phyloP scores from a whole-genome alignment of 2,113 vertebrate species.

The Otolemur garnettii region DNA sequence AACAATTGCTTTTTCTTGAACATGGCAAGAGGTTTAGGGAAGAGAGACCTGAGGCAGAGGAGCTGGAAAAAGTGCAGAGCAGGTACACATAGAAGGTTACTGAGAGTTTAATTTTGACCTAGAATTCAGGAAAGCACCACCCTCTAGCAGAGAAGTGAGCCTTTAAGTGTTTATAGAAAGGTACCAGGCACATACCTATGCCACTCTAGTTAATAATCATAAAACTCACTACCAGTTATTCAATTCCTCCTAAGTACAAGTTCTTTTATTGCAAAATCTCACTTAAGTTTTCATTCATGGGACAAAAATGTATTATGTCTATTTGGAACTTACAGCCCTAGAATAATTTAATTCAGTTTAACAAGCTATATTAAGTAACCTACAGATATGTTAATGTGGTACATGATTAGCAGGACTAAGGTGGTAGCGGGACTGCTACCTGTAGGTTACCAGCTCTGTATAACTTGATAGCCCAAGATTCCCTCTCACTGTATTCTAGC shows the following conservation, averaged over 20 bases:
- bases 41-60: background rate
- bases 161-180: background rate
- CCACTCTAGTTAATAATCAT: background rate
- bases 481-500: background rate
- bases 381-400: background rate
- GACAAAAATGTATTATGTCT: background rate
- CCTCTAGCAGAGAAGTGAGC: background rate
- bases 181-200: background rate
- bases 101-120: background rate
- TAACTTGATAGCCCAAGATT: background rate
- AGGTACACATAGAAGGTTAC: background rate
- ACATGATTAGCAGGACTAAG: too few species aligned
- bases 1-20: background rate
- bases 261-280: slow-evolving; percentile 45
- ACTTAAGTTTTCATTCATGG: slow-evolving; percentile 22
- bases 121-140: background rate
- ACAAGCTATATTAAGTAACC: background rate
- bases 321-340: background rate
- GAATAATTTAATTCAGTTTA: slow-evolving; percentile 22
- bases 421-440: background rate
- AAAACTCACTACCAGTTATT: background rate
- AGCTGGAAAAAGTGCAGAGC: background rate
- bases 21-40: background rate
- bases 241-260: slow-evolving; percentile 16
- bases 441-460: background rate